Evolutionary conservation across 2,888 invertebrate genomes (phyloP), one percentile per base, ranked within the genome.

Genomic region (Torymus auratus): DNA sequence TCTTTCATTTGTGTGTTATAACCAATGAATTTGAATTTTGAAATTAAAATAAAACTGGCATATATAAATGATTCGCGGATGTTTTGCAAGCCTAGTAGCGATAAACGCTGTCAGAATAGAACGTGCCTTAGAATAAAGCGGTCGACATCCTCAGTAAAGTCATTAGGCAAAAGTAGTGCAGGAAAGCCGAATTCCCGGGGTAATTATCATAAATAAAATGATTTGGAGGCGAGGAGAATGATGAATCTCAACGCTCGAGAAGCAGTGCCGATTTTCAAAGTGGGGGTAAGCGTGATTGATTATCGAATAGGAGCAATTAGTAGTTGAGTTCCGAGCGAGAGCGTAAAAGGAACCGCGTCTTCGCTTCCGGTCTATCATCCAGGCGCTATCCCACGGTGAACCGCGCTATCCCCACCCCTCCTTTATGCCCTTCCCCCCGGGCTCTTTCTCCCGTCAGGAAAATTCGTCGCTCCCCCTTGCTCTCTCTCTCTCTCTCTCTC

Each of bases 281-380:
- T 52, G 10, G 71, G 28, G 73, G 52, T 13, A 53, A 56, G 68
- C 75, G 68, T 77, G 77, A 77, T 77, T 70, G 77, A 77, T 77
- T 70, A 77, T 77, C 69, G 77, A 55, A 62, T 55, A 62, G 77
- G 77, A 77, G 77, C 77, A 77, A 77, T 77, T 77, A 77, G 77
- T 55, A 69, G 52, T 60, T 20, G 13, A 14, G 17, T 13, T 28
- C 17, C 20, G 58, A 15, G 13, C 23, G 3, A 17, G 50, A n/a
- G 60, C 14, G 50, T 14, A 12, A 23, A 3, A 7, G 23, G 14
- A 20, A 53, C 20, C 15, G 41, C 41, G 41, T 5, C 52, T 15
- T 12, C 10, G 76, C 69, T 76, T 76, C 76, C 76, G 76, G 76
- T 62, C 76, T 53, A 41, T 50, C n/a, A 60, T 41, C 23, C 41